A percentile compares a stretch with the other conserved stretches of the same genome.
Conservation (phyloP, 2,113 vertebrate genomes). For the Syrrhaptes paradoxus region DNA sequence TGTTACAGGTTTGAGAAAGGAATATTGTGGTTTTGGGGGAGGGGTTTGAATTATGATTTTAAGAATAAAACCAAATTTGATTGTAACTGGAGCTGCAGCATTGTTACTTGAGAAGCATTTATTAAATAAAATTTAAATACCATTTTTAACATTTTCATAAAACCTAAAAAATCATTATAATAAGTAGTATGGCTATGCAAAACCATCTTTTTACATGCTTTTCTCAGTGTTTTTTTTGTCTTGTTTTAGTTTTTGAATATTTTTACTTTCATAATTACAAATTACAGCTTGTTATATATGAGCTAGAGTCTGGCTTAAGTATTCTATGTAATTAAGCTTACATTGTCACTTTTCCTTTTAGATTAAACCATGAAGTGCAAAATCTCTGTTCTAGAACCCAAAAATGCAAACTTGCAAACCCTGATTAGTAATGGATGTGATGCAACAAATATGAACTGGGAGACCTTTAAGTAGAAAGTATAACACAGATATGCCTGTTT, state of each 20-base stretch:
- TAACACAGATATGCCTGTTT: background rate
- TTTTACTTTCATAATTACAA: background rate
- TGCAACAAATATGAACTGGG: background rate
- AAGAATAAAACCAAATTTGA: background rate
- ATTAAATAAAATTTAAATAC: background rate
- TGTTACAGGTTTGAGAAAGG: background rate
- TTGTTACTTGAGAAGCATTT: background rate
- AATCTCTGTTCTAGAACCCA: background rate
- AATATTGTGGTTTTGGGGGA: background rate
- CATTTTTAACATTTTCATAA: background rate
- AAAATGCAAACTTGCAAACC: background rate
- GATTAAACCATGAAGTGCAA: background rate
- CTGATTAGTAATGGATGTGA: background rate
- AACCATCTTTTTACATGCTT: background rate
- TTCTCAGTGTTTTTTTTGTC: background rate
- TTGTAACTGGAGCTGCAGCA: background rate
- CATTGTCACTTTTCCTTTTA: background rate
- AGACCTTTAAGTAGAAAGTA: background rate
- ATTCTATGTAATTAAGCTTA: background rate
- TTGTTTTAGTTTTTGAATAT: background rate
- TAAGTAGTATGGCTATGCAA: background rate
- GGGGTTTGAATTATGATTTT: background rate
- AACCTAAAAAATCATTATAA: background rate
- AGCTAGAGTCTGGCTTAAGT: background rate
- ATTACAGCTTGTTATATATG: background rate